Base-by-base conservation (phyloP, 1,140 invertebrate species). In the Paraescarpia echinospica region DNA sequence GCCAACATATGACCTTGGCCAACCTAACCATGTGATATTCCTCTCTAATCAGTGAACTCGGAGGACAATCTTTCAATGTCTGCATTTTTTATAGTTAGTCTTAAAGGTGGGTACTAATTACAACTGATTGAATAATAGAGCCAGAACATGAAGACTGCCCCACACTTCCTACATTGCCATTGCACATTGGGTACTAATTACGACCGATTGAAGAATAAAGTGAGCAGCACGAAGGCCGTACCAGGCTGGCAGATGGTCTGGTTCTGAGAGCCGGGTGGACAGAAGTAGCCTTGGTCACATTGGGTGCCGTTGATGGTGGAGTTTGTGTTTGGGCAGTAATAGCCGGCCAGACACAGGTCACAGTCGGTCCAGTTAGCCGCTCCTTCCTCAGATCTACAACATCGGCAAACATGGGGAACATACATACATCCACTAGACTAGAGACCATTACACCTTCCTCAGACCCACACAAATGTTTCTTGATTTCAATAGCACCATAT, bases 181-280 rank as follows among this genome's bases (percentile, higher is more conserved):
- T n/a, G n/a, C n/a, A n/a, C n/a, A n/a, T n/a, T n/a, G n/a, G n/a
- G n/a, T n/a, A n/a, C n/a, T n/a, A n/a, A n/a, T n/a, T n/a, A n/a
- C n/a, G n/a, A n/a, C n/a, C n/a, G n/a, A n/a, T n/a, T 34, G n/a
- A 41, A 91, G 33, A 34, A 33, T 91, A 41, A 41, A 41, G 41
- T 6, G 4, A 41, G 41, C 4, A 41, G 41, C n/a, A 41, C 12
- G 41, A 41, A 41, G 41, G 41, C 12, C 93, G 93, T 34, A 95
- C 95, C 95, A 90, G 95, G 94, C 92, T 94, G 94, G 94, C 95
- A 96, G 59, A 95, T 93, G 27, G 94, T 94, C 93, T 95, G 93
- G 51, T 94, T 94, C 51, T 94, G 93, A n/a, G 95, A 94, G 14
- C 95, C 95, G 9, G 92, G 93, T 22, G 94, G 95, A 93, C 95